Conservation (phyloP, 2,888 invertebrate species). For the Nipponacmea schrenckii region DNA sequence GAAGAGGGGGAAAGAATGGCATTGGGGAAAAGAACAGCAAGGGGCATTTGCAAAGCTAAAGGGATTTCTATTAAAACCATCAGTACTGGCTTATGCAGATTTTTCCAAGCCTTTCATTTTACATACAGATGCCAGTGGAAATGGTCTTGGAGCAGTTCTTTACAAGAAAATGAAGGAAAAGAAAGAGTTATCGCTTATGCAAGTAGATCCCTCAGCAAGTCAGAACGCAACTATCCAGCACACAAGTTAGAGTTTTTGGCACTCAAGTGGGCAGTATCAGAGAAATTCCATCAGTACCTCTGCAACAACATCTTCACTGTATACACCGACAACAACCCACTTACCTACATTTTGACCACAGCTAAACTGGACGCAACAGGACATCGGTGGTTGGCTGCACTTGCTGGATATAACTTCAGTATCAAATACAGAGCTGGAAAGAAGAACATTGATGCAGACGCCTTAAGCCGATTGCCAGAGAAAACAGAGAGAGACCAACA, state of each 20-base stretch:
- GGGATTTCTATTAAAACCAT: constrained; percentile 22
- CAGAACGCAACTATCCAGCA: constrained; percentile 29
- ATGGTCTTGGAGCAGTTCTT: constrained; percentile 28
- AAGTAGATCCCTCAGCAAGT: constrained; percentile 27
- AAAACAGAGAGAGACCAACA: no score
- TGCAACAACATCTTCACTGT: constrained; percentile 21
- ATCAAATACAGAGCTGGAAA: no score
- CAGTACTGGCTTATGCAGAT: no score
- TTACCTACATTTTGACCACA: no score
- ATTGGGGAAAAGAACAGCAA: constrained; percentile 18
- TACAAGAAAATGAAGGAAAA: constrained; percentile 23
- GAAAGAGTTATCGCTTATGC: constrained; percentile 30
- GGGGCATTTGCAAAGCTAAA: constrained; percentile 31
- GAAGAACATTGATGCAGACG: no score
- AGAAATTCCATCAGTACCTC: constrained; percentile 27
- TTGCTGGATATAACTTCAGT: no score
- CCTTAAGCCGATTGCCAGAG: no score
- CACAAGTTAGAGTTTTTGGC: constrained; percentile 35
- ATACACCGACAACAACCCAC: no score
- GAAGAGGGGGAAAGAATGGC: constrained; percentile 21
- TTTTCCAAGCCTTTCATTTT: no score
- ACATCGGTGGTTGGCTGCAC: no score
- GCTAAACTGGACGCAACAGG: no score
- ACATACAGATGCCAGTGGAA: no score
- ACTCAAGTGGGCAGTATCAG: constrained; percentile 34